These are phyloP conservation scores for Mesoclemmys tuberculata DNA, from an alignment of 2,113 vertebrate species.

Conservation along the genomic window DNA sequence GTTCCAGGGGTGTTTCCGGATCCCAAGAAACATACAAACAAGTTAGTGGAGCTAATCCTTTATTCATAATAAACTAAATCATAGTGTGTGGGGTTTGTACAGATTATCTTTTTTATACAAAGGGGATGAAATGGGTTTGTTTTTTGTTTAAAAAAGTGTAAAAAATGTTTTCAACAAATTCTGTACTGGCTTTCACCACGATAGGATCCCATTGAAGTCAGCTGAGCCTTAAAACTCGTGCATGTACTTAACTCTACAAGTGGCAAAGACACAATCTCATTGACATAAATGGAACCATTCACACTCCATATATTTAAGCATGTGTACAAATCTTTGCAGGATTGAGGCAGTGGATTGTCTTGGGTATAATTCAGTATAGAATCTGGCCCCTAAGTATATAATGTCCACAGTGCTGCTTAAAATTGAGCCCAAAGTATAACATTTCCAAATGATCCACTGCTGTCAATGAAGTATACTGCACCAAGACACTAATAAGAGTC, in stretches of 20 bases:
- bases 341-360: background rate
- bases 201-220: background rate
- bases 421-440: background rate
- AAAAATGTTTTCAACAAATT: background rate
- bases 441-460: accelerated
- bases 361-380: background rate
- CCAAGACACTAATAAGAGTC: background rate
- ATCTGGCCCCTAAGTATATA: background rate
- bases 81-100: background rate
- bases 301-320: background rate
- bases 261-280: background rate
- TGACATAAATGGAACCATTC: background rate
- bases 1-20: background rate
- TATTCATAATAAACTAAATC: background rate
- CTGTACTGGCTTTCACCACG: background rate
- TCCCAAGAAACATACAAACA: background rate
- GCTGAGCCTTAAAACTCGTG: accelerated
- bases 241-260: background rate
- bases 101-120: background rate
- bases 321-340: background rate
- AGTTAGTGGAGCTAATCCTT: slow-evolving; percentile 26
- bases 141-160: background rate
- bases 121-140: background rate
- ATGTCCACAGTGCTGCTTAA: background rate
- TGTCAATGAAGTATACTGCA: accelerated